These are phyloP conservation scores for Lateolabrax maculatus DNA, from an alignment of 2,797 vertebrate genomes.

Conservation along the genomic window DNA sequence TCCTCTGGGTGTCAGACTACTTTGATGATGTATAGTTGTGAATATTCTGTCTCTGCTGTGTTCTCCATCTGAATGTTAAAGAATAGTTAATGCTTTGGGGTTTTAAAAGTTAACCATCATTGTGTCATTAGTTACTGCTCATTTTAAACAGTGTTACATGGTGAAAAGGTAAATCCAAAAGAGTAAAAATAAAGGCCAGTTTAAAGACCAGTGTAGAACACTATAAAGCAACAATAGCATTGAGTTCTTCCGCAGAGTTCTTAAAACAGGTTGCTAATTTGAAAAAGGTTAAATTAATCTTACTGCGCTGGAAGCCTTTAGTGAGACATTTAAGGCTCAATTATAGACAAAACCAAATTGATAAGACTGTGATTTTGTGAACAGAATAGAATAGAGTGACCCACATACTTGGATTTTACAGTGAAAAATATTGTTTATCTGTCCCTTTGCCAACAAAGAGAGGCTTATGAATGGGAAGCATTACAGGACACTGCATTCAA, in stretches of 20 bases:
- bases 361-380: slow-evolving; percentile 38
- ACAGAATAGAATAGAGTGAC: slow-evolving; percentile 19
- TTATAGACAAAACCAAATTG: slow-evolving; percentile 37
- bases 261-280: neutral
- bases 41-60: slow-evolving; percentile 4
- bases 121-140: neutral
- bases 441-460: slow-evolving; percentile 30
- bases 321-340: slow-evolving; percentile 36
- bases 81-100: neutral
- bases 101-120: neutral
- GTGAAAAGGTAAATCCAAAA: neutral
- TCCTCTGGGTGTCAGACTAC: slow-evolving; percentile 40
- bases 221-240: neutral
- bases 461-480: slow-evolving; percentile 40
- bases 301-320: slow-evolving; percentile 10
- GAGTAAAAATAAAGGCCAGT: neutral
- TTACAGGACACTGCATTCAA: slow-evolving; percentile 52
- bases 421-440: slow-evolving; percentile 37
- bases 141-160: neutral
- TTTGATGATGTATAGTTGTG: slow-evolving; percentile 34
- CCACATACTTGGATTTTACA: slow-evolving; percentile 33
- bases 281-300: slow-evolving; percentile 23
- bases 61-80: slow-evolving; percentile 12
- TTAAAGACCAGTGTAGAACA: neutral
- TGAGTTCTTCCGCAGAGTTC: too few relatives aligned